Evolutionary conservation across 2,113 vertebrate species (phyloP).

Genomic region (Notothenia coriiceps): DNA sequence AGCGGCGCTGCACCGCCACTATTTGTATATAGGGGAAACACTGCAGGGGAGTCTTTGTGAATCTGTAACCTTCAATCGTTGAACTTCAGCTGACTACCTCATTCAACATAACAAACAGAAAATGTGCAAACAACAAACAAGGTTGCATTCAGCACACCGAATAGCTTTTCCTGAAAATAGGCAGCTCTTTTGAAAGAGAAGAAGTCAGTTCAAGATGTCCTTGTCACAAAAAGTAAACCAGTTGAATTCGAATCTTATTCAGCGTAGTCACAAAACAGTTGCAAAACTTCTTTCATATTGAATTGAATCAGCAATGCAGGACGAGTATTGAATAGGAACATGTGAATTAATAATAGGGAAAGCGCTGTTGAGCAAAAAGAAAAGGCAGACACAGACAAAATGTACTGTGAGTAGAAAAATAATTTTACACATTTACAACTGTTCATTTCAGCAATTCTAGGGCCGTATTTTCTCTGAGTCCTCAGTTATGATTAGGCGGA

Average conservation of each 20-base stretch:
- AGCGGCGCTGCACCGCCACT: too few species aligned
- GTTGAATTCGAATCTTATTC: constrained; percentile 42
- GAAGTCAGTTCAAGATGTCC: constrained; percentile 52
- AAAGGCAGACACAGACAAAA: constrained; percentile 34
- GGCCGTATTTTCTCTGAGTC: constrained; percentile 40
- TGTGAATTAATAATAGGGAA: constrained; percentile 31
- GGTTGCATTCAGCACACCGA: constrained; percentile 20
- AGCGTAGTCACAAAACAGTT: constrained; percentile 16
- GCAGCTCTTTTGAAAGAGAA: constrained; percentile 35
- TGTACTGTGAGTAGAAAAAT: background rate
- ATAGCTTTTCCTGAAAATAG: constrained; percentile 28
- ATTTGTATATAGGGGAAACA: too few species aligned
- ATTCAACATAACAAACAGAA: too few species aligned
- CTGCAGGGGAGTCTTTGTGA: too few species aligned
- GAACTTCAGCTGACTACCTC: constrained; percentile 25
- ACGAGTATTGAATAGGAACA: constrained; percentile 25
- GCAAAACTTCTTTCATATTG: constrained; percentile 30
- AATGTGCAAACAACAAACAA: background rate
- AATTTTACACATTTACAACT: constrained; percentile 51
- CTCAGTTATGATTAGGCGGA: constrained; percentile 36
- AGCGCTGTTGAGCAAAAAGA: constrained; percentile 25
- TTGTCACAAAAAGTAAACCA: constrained; percentile 21
- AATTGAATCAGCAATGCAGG: constrained; percentile 46
- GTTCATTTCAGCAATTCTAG: constrained; percentile 35
- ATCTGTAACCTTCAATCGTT: constrained; percentile 1